Evolutionary conservation across 2,888 invertebrate species (phyloP), one percentile per base, ranked within the genome.

Genomic region (Crepidodera aurea): DNA sequence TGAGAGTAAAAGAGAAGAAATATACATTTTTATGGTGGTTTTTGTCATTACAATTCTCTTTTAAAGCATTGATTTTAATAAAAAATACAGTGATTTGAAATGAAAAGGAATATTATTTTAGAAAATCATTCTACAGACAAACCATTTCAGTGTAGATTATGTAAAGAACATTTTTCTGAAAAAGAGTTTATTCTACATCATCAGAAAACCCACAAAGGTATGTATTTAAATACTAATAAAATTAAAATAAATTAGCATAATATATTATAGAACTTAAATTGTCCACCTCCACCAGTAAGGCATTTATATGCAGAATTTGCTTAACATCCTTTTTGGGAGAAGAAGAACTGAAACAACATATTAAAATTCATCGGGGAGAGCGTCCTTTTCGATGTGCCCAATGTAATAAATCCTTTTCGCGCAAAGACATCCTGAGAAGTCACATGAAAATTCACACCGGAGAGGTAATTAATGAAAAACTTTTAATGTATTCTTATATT

Each of bases 91-190:
- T n/a, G n/a, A n/a, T n/a, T n/a, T n/a, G n/a, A n/a, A n/a, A n/a
- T n/a, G n/a, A n/a, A n/a, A n/a, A n/a, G n/a, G n/a, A n/a, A n/a
- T n/a, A n/a, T n/a, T n/a, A n/a, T 29, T n/a, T 22, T 46, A 15
- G 2, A 1, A n/a, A 13, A 7, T 46, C 46, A 46, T 46, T 25
- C 46, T 8, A 25, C 12, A 2, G 46, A 46, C 1, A 46, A 25
- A 46, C 22, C 22, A 1, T 46, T 46, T 22, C 46, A 46, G 22
- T 46, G 46, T 22, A 22, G 25, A 46, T 1, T 46, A 6, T 46
- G 46, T 8, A 12, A 13, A 10, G 2, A 46, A 25, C 13, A 22
- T 7, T 46, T 46, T 46, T 25, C 25, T n/a, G 25, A 46, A 18
- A 19, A 46, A 22, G 46, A 7, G 2, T 7, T 12, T 46, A n/a